These are phyloP conservation scores for Lycocerus yunnanus DNA, from an alignment of 2,888 invertebrate species.

Conservation along the genomic window DNA sequence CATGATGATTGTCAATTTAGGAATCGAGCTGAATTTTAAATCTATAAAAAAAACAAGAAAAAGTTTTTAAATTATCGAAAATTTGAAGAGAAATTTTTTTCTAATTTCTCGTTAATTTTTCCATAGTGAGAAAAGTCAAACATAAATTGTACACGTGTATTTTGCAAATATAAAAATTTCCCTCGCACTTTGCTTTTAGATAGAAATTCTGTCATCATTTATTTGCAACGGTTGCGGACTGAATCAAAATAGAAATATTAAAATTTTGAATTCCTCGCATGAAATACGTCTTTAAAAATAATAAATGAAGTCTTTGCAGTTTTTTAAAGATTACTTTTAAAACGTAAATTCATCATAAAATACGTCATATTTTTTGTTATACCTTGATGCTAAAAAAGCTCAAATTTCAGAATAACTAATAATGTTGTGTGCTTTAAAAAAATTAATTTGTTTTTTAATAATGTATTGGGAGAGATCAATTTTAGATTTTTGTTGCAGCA, in stretches of 20 bases:
- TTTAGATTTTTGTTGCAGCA: not conserved
- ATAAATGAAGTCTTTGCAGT: not conserved
- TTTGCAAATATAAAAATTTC: no score
- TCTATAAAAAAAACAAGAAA: not conserved
- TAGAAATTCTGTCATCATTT: not conserved
- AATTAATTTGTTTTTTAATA: not conserved
- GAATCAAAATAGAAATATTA: not conserved
- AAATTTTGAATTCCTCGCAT: not conserved
- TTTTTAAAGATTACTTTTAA: not conserved
- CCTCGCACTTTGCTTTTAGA: no score
- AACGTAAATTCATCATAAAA: not conserved
- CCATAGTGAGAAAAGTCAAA: no score
- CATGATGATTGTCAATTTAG: not conserved
- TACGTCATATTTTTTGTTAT: not conserved
- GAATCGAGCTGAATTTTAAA: not conserved
- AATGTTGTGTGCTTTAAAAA: not conserved
- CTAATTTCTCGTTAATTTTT: not conserved
- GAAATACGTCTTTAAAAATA: not conserved
- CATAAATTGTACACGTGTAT: no score
- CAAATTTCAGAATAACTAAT: not conserved
- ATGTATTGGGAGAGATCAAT: not conserved
- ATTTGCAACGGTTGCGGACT: not conserved
- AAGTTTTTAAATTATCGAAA: not conserved
- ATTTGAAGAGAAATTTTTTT: not conserved
- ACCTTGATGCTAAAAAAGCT: not conserved